Evolutionary conservation across 2,113 vertebrate species (phyloP), one percentile per base, ranked within the genome.

Genomic region (Cebidichthys violaceus): DNA sequence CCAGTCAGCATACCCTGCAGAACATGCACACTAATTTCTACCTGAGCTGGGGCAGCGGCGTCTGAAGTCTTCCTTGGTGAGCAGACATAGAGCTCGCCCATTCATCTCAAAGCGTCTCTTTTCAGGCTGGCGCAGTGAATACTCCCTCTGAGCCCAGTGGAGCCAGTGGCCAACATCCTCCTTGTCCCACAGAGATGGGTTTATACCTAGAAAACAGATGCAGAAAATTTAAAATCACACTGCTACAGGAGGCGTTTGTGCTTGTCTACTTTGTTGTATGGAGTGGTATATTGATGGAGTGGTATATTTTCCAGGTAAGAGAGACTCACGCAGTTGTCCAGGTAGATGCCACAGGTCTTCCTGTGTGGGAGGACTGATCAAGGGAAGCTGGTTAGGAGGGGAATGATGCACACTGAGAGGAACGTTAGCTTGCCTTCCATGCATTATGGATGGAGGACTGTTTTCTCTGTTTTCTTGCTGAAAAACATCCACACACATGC

Each of bases 1-100:
- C 7, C 6, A n/a, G 22, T n/a, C 27, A 13, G 52, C 3, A 11
- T 1, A 22, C 4, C 10, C 0, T 27, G 3, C 54, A 37, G 73
- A 0, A 29, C 8, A 31, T 3, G 17, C 2, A 20, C 10, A 47
- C n/a, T 27, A 0, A 52, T 54, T 13, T 18, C 68, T 33, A 99
- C 97, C 97, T 95, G 97, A 97, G 87, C 93, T 95, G 0, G 97
- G 97, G n/a, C 96, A 97, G 41, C 97, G 95, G 33, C 93, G 82
- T 75, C 96, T 95, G 93, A 98, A 99, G 91, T 99, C 97, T 0
- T 97, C 96, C 86, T 99, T 99, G 80, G 97, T 98, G 89, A 99
- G 96, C 78, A 98, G 95, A 75, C 97, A 98, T 33, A 98, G 78
- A 4, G 97, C 97, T 77, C 95, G 96, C 59, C 98, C 97, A 0